These are phyloP conservation scores for Lasioglossum zephyrum DNA, from an alignment of 2,888 invertebrate species.

Conservation along the genomic window DNA sequence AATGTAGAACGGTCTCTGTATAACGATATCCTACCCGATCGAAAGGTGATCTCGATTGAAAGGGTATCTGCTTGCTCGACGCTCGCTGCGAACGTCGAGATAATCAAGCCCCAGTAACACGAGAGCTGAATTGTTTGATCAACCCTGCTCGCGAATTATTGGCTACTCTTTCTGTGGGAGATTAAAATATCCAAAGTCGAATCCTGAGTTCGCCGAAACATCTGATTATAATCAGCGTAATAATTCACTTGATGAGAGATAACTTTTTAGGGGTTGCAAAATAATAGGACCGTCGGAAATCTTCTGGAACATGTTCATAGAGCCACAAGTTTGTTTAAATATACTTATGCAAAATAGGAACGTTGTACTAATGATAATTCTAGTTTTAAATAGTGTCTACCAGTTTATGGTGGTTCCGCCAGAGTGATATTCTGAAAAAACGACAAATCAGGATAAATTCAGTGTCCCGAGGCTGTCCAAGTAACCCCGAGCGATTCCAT, in stretches of 20 bases:
- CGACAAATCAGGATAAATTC: neutral
- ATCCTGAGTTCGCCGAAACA: no score
- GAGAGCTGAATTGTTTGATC: constrained; percentile 57
- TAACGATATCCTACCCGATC: constrained; percentile 41
- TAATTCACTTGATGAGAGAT: no score
- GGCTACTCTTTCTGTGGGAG: neutral
- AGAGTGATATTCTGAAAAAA: neutral
- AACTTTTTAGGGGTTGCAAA: no score
- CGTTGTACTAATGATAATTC: no score
- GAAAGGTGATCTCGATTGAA: constrained; percentile 47
- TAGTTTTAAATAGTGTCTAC: no score
- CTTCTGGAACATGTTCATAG: no score
- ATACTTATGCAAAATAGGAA: no score
- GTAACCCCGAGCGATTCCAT: neutral
- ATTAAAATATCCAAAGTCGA: neutral
- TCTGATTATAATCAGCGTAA: no score
- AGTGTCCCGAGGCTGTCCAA: neutral
- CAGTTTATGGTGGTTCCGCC: no score
- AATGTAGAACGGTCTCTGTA: constrained; percentile 39
- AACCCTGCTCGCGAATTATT: constrained; percentile 13
- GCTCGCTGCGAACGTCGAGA: constrained; percentile 29
- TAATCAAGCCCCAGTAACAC: constrained; percentile 51
- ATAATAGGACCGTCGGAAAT: no score
- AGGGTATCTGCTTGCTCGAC: constrained; percentile 53
- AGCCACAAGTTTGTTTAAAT: no score